A percentile compares a stretch with the other conserved stretches of the same genome.
These are phyloP conservation scores for Cephus runcator DNA, from an alignment of 2,888 invertebrate genomes.

Conservation along the genomic window DNA sequence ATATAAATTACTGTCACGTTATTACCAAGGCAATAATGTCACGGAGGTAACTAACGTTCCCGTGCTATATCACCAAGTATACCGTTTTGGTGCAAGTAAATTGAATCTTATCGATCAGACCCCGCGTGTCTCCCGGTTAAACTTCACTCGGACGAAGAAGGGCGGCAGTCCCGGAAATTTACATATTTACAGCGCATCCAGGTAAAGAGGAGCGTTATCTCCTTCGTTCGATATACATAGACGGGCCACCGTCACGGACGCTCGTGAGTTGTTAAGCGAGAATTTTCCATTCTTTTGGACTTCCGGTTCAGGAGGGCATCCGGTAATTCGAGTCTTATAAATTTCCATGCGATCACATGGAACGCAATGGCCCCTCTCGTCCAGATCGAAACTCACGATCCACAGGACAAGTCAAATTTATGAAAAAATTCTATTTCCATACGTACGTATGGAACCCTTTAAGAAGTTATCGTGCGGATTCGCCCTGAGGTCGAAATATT, in stretches of 20 bases:
- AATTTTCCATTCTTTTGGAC: not conserved
- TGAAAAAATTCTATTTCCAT: not conserved
- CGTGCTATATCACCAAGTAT: conserved; percentile 48
- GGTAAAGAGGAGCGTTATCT: conserved; percentile 42
- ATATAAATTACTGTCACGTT: conserved; percentile 44
- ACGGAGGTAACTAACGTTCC: conserved; percentile 37
- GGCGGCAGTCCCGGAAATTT: conserved; percentile 43
- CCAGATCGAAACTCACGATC: not conserved
- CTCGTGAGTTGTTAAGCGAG: not conserved
- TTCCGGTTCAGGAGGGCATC: not conserved
- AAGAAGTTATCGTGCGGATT: not conserved
- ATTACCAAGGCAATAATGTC: conserved; percentile 46
- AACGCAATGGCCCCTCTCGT: not conserved
- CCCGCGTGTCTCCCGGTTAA: conserved; percentile 26
- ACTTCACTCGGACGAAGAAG: conserved; percentile 39
- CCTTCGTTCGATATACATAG: conserved; percentile 41
- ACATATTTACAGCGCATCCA: conserved; percentile 45
- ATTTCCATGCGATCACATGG: not conserved
- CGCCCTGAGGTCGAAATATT: not conserved
- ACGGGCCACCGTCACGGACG: too few species aligned
- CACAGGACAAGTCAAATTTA: not conserved
- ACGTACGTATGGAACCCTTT: not conserved
- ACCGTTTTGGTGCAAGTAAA: conserved; percentile 50
- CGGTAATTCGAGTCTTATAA: not conserved
- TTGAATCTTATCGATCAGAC: conserved; percentile 50